Evolutionary conservation across 1,140 invertebrate genomes (phyloP).

Genomic region (Himalopsyche phryganea): DNA sequence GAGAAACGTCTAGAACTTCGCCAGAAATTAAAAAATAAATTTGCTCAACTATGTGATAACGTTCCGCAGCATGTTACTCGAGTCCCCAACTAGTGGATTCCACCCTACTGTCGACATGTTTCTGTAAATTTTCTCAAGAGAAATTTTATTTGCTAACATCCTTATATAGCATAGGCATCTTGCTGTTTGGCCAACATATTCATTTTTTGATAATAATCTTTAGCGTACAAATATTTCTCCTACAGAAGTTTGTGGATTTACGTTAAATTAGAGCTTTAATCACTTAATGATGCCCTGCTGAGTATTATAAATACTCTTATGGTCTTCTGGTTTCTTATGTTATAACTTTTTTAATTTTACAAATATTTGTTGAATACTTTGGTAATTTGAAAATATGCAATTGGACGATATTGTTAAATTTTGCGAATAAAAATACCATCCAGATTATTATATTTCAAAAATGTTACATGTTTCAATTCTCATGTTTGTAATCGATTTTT

Average conservation of each 20-base stretch:
- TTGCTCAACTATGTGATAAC: slow-evolving; percentile 70
- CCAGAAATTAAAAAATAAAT: slow-evolving; percentile 75
- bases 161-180: slow-evolving; percentile 11
- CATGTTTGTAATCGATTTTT: slow-evolving; percentile 27
- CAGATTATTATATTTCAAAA: slow-evolving; percentile 21
- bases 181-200: slow-evolving; percentile 16
- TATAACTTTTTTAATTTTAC: slow-evolving; percentile 25
- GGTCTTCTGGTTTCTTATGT: slow-evolving; percentile 23
- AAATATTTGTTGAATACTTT: slow-evolving; percentile 26
- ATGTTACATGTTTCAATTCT: slow-evolving; percentile 24
- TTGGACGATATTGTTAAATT: no score
- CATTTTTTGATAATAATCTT: slow-evolving; percentile 15
- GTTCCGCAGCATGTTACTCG: slow-evolving; percentile 33
- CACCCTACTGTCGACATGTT: not conserved
- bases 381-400: slow-evolving; percentile 5
- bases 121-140: slow-evolving; percentile 13
- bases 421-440: not conserved
- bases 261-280: slow-evolving; percentile 14
- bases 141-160: slow-evolving; percentile 18
- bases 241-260: slow-evolving; percentile 20
- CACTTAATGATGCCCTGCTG: slow-evolving; percentile 12
- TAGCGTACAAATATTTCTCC: slow-evolving; percentile 18
- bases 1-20: slow-evolving; percentile 78
- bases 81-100: no score
- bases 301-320: slow-evolving; percentile 15